Evolutionary conservation across 2,797 vertebrate species (phyloP), one percentile per base, ranked within the genome.

Genomic region (Heliangelus exortis): DNA sequence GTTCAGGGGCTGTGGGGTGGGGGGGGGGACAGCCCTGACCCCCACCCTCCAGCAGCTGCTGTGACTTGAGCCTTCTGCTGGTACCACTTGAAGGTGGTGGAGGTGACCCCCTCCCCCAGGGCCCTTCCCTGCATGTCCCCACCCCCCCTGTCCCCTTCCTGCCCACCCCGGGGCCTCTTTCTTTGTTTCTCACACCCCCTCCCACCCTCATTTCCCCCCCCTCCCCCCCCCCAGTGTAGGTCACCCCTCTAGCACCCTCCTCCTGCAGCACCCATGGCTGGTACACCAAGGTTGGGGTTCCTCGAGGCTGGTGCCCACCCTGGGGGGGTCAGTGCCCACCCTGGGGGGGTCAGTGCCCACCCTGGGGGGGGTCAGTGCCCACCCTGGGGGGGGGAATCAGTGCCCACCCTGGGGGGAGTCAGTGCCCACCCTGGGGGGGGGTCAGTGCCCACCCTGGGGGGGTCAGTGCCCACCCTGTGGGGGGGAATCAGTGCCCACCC

Each of bases 241-340:
- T 23, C 72, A 19, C 41, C 12, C 14, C 57, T 15, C 47, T 47
- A 12, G 41, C 41, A 5, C 41, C 12, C 7, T 14, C 80, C 59
- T 10, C 8, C 45, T 18, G 3, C 6, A 25, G 29, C 55, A 19
- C 66, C 78, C 54, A 22, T 15, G 16, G 45, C 45, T 12, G 26
- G 28, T 57, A 36, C 51, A 13, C 12, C 79, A 45, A 10, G 8
- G 25, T 15, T 33, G 45, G 54, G 65, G 8, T 11, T 22, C 23
- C 19, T 9, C 0, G 7, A 23, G 54, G 54, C 54, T 1, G n/a
- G 34, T 39, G 9, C 31, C 13, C 21, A 13, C 34, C 29, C 4
- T 7, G n/a, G 34, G 58, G 36, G 36, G 36, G 9, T 36, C 36
- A 36, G 36, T 36, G 36, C 36, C 36, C 36, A 36, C 36, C 36